These are phyloP conservation scores for Bathynomus jamesi DNA, from an alignment of 1,140 invertebrate species.

Conservation along the genomic window DNA sequence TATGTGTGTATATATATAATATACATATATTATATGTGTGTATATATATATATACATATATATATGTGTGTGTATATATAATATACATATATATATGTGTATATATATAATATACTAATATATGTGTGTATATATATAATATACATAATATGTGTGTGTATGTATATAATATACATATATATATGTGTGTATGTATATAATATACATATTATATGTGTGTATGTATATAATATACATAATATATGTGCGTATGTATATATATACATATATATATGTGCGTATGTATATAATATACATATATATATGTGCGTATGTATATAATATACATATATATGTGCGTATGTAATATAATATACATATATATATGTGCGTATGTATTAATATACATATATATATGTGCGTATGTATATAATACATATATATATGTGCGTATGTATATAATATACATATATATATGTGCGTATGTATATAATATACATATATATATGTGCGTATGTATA, in stretches of 20 bases:
- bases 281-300: too few relatives aligned
- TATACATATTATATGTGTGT: background rate
- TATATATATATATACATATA: constrained; percentile 22
- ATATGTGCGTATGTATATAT: too few relatives aligned
- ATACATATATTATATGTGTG: too few relatives aligned
- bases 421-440: background rate
- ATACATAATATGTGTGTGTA: background rate
- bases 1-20: constrained; percentile 21
- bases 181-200: background rate
- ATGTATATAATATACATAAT: too few relatives aligned
- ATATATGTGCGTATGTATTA: background rate
- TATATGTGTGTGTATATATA: constrained; percentile 3
- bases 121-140: background rate
- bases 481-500: background rate
- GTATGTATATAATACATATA: constrained; percentile 9
- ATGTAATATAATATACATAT: background rate
- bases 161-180: constrained; percentile 7
- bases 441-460: too few relatives aligned
- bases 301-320: background rate
- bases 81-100: constrained; percentile 6
- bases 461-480: too few relatives aligned
- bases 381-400: background rate
- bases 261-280: too few relatives aligned
- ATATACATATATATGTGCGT: too few relatives aligned
- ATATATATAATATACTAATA: constrained; percentile 3